Percentiles rank a stretch among this genome's conserved stretches.
Evolutionary conservation across 2,888 invertebrate genomes (phyloP).

Genomic region (Bugulina stolonifera): DNA sequence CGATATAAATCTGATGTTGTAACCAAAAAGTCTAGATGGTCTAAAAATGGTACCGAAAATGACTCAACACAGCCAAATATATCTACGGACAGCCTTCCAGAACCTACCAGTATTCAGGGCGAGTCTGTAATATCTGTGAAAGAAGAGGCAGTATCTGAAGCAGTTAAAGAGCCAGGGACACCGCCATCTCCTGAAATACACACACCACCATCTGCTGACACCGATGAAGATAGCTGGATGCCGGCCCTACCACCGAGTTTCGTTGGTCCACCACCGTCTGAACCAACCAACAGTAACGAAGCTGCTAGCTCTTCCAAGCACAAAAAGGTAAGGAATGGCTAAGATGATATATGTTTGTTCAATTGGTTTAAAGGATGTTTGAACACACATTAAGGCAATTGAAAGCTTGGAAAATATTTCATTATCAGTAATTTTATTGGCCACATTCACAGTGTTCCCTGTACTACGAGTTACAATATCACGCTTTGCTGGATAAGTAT

Average conservation of each 20-base stretch:
- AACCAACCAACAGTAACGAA: no score
- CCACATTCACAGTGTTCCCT: no score
- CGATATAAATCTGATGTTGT: background rate
- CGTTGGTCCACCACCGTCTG: no score
- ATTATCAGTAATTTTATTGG: no score
- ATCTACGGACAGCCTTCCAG: background rate
- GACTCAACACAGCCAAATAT: background rate
- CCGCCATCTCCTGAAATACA: background rate
- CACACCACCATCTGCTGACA: background rate
- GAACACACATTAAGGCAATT: no score
- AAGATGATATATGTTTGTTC: no score
- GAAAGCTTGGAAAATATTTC: no score
- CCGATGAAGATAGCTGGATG: slow-evolving; percentile 18
- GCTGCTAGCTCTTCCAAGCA: no score
- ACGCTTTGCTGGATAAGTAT: no score
- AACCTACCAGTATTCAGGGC: background rate
- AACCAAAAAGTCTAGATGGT: background rate
- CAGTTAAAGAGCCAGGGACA: background rate
- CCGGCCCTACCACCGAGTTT: slow-evolving; percentile 7
- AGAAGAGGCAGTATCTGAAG: background rate
- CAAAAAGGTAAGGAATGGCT: no score
- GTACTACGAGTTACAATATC: no score
- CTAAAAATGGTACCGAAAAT: background rate
- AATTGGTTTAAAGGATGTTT: no score
- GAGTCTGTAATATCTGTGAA: background rate